Evolutionary conservation across 2,797 vertebrate species (phyloP), one percentile per base, ranked within the genome.

Genomic region (Sandelia bainsii): DNA sequence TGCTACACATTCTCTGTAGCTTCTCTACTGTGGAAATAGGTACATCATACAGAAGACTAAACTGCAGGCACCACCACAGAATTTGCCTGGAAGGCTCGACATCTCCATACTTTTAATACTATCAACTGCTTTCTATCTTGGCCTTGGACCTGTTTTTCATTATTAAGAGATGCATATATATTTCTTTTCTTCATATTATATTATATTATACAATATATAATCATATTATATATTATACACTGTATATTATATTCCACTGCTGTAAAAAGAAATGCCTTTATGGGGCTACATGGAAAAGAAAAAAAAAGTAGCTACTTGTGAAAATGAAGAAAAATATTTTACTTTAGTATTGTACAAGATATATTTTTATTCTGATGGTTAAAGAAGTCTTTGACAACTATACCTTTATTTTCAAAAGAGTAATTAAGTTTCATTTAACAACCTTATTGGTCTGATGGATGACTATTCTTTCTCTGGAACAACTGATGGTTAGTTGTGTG

Each of bases 381-480:
- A 44, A 12, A 39, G 37, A 44, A 44, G 40, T 17, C 6, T 45
- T 45, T 45, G 16, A 8, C 42, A 45, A 45, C 42, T 19, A 8
- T 45, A 19, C 17, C 42, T 44, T 42, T 32, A 42, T 42, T 14
- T 19, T 45, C 42, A 44, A 7, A 44, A 6, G 16, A 45, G 17
- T 16, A 16, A n/a, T 19, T 7, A 40, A 29, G 34, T 42, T 23
- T 23, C 14, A 2, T 44, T 62, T 37, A 54, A 62, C 62, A 48
- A 37, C 39, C 20, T 25, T 40, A 34, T 3, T 50, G 48, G 56
- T 74, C 37, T 60, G 22, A 45, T n/a, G 9, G 22, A 19, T 32
- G 22, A 70, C 9, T 23, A 12, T 69, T 70, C 49, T 25, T 12
- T 52, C 32, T 57, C 37, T 27, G 27, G 25, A 13, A 62, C 23